These are phyloP conservation scores for Strix uralensis DNA, from an alignment of 2,113 vertebrate genomes.

Conservation along the genomic window DNA sequence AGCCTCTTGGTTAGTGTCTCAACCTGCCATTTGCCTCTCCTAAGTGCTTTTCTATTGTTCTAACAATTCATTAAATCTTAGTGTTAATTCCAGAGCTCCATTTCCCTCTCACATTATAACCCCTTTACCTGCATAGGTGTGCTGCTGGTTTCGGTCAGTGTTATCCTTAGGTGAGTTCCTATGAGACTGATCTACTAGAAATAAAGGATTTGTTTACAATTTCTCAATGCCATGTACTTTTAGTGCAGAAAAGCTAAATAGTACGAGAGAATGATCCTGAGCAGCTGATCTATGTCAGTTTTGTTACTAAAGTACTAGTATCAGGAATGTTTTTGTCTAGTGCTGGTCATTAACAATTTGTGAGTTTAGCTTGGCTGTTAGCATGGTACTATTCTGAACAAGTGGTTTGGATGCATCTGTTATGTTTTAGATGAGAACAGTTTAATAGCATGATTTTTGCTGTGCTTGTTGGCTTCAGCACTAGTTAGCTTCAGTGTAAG, in stretches of 20 bases:
- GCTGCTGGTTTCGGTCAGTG: not conserved
- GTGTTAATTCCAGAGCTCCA: not conserved
- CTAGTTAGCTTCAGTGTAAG: not conserved
- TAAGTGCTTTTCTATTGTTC: not conserved
- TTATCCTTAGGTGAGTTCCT: not conserved
- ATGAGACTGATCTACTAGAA: not conserved
- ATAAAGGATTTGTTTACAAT: not conserved
- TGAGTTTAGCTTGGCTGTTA: not conserved
- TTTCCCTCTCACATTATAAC: not conserved
- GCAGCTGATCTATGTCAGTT: not conserved
- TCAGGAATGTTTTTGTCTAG: not conserved
- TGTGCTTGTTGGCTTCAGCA: not conserved
- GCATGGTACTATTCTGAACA: not conserved
- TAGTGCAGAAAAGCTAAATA: not conserved
- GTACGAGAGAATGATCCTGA: not conserved
- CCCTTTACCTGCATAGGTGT: not conserved
- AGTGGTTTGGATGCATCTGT: not conserved
- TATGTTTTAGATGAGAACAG: not conserved
- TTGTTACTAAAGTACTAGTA: not conserved
- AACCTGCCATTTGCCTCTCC: not conserved
- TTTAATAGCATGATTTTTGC: not conserved
- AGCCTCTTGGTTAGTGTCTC: not conserved
- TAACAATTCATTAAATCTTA: not conserved
- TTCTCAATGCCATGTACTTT: not conserved
- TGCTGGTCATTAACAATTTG: not conserved